Percentiles rank a stretch among this genome's conserved stretches.
These are phyloP conservation scores for Forpus xanthops DNA, from an alignment of 2,797 vertebrate genomes.

Conservation along the genomic window DNA sequence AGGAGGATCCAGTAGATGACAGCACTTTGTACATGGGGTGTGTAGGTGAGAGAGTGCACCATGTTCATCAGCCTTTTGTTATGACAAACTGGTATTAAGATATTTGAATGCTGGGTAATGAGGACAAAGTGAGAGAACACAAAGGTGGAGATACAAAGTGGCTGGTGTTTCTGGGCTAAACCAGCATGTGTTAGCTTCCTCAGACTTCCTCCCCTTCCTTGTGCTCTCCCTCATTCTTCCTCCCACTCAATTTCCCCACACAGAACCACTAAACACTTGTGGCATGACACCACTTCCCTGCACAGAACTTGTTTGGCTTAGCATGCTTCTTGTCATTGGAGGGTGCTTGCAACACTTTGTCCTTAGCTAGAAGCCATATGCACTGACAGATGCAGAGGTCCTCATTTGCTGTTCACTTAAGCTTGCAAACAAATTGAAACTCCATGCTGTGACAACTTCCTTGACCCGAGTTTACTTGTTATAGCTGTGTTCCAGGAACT, in stretches of 20 bases:
- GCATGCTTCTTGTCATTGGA: rapidly evolving
- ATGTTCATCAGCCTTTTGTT: background rate
- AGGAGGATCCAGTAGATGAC: background rate
- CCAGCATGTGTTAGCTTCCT: background rate
- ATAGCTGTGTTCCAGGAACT: background rate
- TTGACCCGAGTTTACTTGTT: conserved; percentile 49
- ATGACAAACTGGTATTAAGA: background rate
- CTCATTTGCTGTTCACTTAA: conserved; percentile 53
- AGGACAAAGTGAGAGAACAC: background rate
- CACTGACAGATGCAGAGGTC: conserved; percentile 37
- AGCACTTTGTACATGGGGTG: background rate
- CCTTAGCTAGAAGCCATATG: conserved; percentile 37
- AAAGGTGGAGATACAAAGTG: background rate
- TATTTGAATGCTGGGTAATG: background rate
- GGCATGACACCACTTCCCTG: background rate
- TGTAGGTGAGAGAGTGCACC: background rate
- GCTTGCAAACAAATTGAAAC: conserved; percentile 37
- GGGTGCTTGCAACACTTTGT: background rate
- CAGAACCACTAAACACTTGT: background rate
- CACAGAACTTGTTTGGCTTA: background rate
- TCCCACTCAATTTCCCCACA: background rate
- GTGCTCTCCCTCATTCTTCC: background rate
- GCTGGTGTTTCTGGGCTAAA: background rate
- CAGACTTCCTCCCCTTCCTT: background rate
- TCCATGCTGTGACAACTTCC: conserved; percentile 46